These are phyloP conservation scores for Malacoraja senta DNA, from an alignment of 2,797 vertebrate genomes.

Conservation along the genomic window DNA sequence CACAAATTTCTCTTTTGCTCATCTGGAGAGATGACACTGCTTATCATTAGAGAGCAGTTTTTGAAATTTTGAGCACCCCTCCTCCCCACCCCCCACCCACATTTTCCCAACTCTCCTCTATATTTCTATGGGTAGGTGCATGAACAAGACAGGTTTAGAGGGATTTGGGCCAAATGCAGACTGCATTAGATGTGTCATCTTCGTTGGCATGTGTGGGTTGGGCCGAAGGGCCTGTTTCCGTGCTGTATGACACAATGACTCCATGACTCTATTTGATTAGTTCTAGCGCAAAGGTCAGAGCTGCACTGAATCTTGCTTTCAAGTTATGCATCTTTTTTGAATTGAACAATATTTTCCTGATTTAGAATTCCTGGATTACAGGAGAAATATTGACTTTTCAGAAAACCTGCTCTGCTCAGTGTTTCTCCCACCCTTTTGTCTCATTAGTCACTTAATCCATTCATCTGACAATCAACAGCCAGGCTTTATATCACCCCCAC, in stretches of 20 bases:
- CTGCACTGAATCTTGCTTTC: not conserved
- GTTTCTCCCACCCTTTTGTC: not conserved
- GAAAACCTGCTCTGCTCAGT: not conserved
- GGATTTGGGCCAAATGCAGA: too few species aligned
- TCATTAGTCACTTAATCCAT: too few species aligned
- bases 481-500: too few species aligned
- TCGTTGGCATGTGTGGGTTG: too few species aligned
- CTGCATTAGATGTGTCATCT: too few species aligned
- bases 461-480: too few species aligned
- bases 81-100: not conserved
- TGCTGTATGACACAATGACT: too few species aligned
- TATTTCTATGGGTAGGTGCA: too few species aligned
- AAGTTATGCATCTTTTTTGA: not conserved
- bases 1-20: not conserved
- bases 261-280: not conserved
- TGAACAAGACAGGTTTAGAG: too few species aligned
- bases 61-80: not conserved
- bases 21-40: not conserved
- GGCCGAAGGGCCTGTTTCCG: too few species aligned
- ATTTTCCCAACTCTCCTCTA: not conserved
- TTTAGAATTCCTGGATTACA: not conserved
- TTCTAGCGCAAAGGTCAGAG: not conserved
- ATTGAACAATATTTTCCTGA: not conserved
- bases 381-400: not conserved
- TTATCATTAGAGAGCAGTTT: not conserved